Base-by-base conservation (phyloP, 1,140 invertebrate species). In the Nylanderia fulva region DNA sequence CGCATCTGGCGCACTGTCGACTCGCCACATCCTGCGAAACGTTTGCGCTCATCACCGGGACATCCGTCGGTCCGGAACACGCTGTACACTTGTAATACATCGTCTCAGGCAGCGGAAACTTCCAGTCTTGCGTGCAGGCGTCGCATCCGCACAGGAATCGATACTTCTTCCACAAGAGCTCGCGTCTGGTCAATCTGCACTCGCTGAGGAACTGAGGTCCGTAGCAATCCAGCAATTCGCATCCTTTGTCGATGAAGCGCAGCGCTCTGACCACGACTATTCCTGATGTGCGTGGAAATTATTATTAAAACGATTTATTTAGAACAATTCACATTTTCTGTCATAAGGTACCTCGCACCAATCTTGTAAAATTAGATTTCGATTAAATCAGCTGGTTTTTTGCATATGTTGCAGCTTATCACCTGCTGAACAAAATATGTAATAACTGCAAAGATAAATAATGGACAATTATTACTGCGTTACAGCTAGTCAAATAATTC, bases 191-290 rank as follows among this genome's bases (percentile, higher is more conserved):
- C 18, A 91, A 66, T 75, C 86, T 91, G 2, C 87, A 54, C 52
- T 94, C 94, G 2, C 92, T 92, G 0, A 96, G 92, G 91, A 95
- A 96, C 39, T 96, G 93, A 21, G 95, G 95, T 21, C 96, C 96
- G 91, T 97, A 97, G 83, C 96, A 96, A 87, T 97, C 96, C 0
- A 95, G 90, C 15, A 97, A 93, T 89, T 97, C 96, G 39, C 94
- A 92, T 4, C 95, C 96, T 85, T 95, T 93, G 29, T 87, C 76
- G 54, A 96, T 95, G 36, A 92, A 92, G 33, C 94, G 92, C 11
- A 96, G 92, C 0, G 95, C 92, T 86, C 95, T 93, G 1, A 96
- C 95, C 18, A 96, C 94, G 80, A 94, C 92, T 21, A 71, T 87
- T n/a, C 91, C 94, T 95, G n/a, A n/a, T n/a, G n/a, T n/a, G 29